Evolutionary conservation across 2,888 invertebrate genomes (phyloP), one percentile per base, ranked within the genome.

Genomic region (Drosophila tripunctata): DNA sequence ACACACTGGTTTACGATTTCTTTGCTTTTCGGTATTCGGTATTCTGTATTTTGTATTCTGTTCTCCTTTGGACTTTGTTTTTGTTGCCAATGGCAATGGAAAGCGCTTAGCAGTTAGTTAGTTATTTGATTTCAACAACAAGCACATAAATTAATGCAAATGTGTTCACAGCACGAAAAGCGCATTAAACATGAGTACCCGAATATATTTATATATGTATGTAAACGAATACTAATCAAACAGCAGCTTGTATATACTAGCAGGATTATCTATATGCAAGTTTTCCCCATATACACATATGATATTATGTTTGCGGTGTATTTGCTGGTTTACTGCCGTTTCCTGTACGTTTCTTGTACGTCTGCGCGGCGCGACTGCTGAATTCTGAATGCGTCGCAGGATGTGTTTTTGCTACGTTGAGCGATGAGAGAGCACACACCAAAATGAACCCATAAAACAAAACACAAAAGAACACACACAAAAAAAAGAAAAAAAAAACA

Each of bases 81-180:
- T 58, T 81, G 80, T 81, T 81, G 81, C 86, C 86, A 87, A 69
- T 82, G 83, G 86, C 86, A 77, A 79, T 87, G 60, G n/a, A n/a
- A n/a, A n/a, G n/a, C n/a, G n/a, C n/a, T n/a, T 31, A 15, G 47
- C 27, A 36, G 54, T 61, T 58, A 24, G 43, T 79, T 63, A 22
- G 58, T 73, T 78, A 71, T 67, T 76, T 52, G 51, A 31, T 41
- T 67, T 68, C 54, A 63, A 62, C 54, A 63, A 62, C 68, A 75
- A 84, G 67, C 80, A 71, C 71, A 71, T 67, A 70, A 79, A 81
- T 79, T 78, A 66, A 60, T 67, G 70, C 62, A 64, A 77, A 80
- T 67, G 65, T 41, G 52, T 17, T 15, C 40, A 43, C 63, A 66
- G 58, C 64, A 69, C 75, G 58, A 47, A 73, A 14, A 31, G 35